Percentiles rank a stretch among this genome's conserved stretches.
These are phyloP conservation scores for Spheniscus humboldti DNA, from an alignment of 2,797 vertebrate species.

Conservation along the genomic window DNA sequence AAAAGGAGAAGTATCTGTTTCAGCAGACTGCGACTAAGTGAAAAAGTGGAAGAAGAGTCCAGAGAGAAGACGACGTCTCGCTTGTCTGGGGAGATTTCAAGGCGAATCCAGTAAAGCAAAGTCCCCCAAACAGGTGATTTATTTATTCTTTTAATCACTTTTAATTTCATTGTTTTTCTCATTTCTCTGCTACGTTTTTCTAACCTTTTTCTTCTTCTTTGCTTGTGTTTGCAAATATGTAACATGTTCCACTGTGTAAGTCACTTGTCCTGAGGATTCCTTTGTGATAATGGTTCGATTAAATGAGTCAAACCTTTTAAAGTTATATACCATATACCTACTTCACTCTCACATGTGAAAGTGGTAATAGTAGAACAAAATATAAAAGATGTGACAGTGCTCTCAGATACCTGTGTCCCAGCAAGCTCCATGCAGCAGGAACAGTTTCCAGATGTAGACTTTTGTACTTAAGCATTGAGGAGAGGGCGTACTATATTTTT, in stretches of 20 bases:
- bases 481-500: not conserved
- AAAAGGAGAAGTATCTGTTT: slow-evolving; percentile 74
- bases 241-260: not conserved
- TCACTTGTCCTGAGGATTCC: not conserved
- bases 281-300: not conserved
- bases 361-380: not conserved
- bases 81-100: slow-evolving; percentile 11
- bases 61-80: not conserved
- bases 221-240: not conserved
- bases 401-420: not conserved
- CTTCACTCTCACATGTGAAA: not conserved
- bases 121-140: slow-evolving; percentile 68
- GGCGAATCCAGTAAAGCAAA: slow-evolving; percentile 37
- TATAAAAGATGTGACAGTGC: not conserved
- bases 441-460: not conserved
- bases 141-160: slow-evolving; percentile 32
- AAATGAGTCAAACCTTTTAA: not conserved
- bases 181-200: not conserved
- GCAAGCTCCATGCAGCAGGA: not conserved
- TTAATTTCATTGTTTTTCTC: not conserved
- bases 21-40: slow-evolving; percentile 47
- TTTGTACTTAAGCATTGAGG: not conserved
- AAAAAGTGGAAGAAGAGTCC: slow-evolving; percentile 39
- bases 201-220: not conserved
- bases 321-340: not conserved